phyloP scores from a whole-genome alignment of 2,888 invertebrate genomes.

The Onthophagus sagittarius region DNA sequence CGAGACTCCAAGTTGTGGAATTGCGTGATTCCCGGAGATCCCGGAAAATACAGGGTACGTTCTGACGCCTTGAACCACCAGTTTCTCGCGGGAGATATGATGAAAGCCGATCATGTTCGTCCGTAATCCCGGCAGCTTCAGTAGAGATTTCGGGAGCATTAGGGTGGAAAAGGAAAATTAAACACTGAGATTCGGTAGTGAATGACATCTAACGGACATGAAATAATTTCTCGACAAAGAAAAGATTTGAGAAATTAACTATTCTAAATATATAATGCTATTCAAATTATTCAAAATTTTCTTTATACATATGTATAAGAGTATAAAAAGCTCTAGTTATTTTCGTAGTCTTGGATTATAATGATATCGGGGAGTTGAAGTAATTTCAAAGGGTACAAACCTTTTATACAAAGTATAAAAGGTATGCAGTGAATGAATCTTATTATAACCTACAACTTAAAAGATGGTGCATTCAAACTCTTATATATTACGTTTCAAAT shows the following conservation, averaged over 20 bases:
- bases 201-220: not conserved
- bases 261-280: no score
- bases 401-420: no score
- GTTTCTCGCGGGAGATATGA: constrained; percentile 4
- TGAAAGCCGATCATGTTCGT: constrained; percentile 25
- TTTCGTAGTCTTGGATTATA: no score
- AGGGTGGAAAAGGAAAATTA: constrained; percentile 7
- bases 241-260: no score
- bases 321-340: no score
- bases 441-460: not conserved
- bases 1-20: constrained; percentile 1
- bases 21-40: not conserved
- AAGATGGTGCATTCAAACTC: no score
- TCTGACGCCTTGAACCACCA: not conserved
- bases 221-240: not conserved
- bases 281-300: no score
- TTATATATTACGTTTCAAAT: no score
- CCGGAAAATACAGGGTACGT: not conserved
- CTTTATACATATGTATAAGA: no score
- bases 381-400: no score
- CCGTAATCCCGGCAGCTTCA: constrained; percentile 21
- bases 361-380: no score
- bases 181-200: not conserved
- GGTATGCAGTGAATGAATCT: no score
- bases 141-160: constrained; percentile 9